A percentile compares a stretch with the other conserved stretches of the same genome.
These are phyloP conservation scores for Acanthosepion esculentum DNA, from an alignment of 2,888 invertebrate genomes.

Conservation along the genomic window DNA sequence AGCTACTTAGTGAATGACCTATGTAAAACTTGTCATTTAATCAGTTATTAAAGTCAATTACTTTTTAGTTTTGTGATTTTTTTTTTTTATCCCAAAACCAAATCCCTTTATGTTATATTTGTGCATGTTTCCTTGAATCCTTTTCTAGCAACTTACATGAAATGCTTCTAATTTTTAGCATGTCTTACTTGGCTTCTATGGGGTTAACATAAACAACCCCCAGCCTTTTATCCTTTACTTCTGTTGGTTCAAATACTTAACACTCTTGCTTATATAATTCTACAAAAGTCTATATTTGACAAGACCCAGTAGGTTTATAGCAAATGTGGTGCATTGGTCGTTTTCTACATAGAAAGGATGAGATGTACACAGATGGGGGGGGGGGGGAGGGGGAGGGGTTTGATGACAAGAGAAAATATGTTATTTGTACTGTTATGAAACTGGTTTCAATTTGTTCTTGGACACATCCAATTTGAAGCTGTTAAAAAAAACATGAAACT, in stretches of 20 bases:
- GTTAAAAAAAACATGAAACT: neutral
- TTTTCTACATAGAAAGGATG: neutral
- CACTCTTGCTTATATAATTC: neutral
- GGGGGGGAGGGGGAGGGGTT: neutral
- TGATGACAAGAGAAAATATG: neutral
- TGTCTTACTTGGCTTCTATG: no score
- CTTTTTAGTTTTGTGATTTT: no score
- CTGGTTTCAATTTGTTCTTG: slow-evolving; percentile 3
- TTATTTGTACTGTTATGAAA: neutral
- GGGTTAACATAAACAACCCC: no score
- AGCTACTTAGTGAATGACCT: no score
- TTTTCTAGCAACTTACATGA: no score
- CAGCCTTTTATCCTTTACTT: no score
- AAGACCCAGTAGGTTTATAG: neutral
- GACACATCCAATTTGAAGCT: slow-evolving; percentile 5
- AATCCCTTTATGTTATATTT: no score
- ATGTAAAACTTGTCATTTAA: no score
- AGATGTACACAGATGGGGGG: neutral
- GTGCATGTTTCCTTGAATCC: no score
- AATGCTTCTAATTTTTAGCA: no score
- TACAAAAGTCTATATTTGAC: neutral
- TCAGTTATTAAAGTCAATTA: no score
- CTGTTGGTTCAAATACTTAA: neutral
- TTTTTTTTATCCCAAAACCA: no score
- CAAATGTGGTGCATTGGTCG: neutral